Conservation (phyloP, 2,888 invertebrate species). For the Andrena marginata region DNA sequence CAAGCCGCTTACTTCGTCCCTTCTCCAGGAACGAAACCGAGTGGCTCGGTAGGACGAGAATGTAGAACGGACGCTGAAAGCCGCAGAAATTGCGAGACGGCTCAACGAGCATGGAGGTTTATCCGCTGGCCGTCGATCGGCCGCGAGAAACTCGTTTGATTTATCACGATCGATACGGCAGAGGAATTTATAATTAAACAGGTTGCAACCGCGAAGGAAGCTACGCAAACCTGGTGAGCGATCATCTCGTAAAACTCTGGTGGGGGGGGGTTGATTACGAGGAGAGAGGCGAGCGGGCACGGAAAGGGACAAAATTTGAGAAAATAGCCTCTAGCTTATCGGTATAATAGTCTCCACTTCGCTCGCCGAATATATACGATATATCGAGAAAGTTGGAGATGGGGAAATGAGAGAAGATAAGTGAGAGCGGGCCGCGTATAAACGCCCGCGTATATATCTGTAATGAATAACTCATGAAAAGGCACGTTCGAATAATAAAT, state of each 20-base stretch:
- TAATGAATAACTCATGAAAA: slow-evolving; percentile 48
- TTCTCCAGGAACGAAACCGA: slow-evolving; percentile 11
- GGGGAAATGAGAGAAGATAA: slow-evolving; percentile 38
- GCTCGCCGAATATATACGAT: slow-evolving; percentile 19
- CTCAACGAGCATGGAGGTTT: slow-evolving; percentile 27
- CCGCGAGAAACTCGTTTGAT: slow-evolving; percentile 5
- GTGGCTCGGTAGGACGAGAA: neutral
- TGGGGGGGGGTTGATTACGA: neutral
- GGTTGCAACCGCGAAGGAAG: neutral
- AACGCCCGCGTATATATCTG: neutral
- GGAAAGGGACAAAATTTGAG: slow-evolving; percentile 12
- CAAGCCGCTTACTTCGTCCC: neutral
- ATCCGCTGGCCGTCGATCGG: neutral
- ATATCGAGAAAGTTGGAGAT: slow-evolving; percentile 43
- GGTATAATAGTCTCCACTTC: slow-evolving; percentile 25
- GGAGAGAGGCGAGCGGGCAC: slow-evolving; percentile 1
- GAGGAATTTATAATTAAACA: slow-evolving; percentile 26
- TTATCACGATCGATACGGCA: slow-evolving; percentile 17
- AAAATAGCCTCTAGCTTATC: slow-evolving; percentile 34
- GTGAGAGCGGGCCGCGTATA: slow-evolving; percentile 35
- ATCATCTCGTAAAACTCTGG: slow-evolving; percentile 6
- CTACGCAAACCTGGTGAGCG: neutral
- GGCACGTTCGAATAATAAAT: slow-evolving; percentile 50
- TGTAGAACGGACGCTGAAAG: slow-evolving; percentile 7
- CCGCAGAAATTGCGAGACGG: slow-evolving; percentile 16